These are phyloP conservation scores for Phalacrocorax pelagicus DNA, from an alignment of 2,113 vertebrate genomes.

Conservation along the genomic window DNA sequence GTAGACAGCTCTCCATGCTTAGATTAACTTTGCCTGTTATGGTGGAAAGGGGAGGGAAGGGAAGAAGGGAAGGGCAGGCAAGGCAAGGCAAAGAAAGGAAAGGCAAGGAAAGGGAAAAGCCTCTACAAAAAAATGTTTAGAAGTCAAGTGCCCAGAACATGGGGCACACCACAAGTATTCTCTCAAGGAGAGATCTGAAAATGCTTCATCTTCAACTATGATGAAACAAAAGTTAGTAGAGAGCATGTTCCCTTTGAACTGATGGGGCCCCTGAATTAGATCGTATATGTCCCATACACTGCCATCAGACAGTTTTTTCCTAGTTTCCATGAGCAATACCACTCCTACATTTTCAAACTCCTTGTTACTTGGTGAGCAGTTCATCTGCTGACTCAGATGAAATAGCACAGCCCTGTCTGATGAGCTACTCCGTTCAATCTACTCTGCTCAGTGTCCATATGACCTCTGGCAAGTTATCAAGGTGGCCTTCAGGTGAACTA, in stretches of 20 bases:
- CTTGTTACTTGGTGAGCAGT: neutral
- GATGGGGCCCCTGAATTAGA: neutral
- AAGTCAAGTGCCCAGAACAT: neutral
- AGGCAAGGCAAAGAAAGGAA: too few species aligned
- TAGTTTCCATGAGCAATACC: neutral
- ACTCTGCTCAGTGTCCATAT: neutral
- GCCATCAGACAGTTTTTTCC: neutral
- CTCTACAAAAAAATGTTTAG: neutral
- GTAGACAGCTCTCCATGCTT: neutral
- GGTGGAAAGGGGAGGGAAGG: neutral
- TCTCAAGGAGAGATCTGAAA: neutral
- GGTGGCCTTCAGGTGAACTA: neutral
- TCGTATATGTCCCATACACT: neutral
- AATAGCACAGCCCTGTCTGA: neutral
- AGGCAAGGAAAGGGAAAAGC: neutral
- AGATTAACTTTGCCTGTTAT: neutral
- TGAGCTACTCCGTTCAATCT: neutral
- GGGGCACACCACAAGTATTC: neutral
- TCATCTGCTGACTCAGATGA: neutral
- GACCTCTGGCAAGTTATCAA: neutral
- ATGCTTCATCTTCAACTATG: neutral
- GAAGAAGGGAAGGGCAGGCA: neutral
- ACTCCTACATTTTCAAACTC: neutral
- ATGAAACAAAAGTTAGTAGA: neutral
- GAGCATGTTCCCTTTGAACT: neutral